phyloP scores from a whole-genome alignment of 2,888 invertebrate species.

The Eurois occulta region DNA sequence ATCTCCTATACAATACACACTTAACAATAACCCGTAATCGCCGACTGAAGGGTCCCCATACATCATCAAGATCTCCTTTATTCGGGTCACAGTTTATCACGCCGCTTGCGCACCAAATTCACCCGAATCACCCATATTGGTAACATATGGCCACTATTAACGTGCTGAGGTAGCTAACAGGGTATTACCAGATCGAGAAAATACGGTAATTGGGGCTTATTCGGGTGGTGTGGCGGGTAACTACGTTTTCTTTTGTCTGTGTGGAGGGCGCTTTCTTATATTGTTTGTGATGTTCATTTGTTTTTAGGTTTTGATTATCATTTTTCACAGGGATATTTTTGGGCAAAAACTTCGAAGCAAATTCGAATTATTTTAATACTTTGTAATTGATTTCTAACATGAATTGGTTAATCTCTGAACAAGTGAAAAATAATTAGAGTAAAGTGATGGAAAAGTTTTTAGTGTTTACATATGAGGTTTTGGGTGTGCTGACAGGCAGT shows the following conservation, averaged over 20 bases:
- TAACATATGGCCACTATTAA: constrained; percentile 64
- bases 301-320: constrained; percentile 8
- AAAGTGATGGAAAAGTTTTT: not conserved
- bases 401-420: not conserved
- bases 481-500: not conserved
- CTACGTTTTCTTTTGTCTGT: constrained; percentile 56
- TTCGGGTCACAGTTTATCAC: constrained; percentile 66
- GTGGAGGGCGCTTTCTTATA: constrained; percentile 35
- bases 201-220: constrained; percentile 65
- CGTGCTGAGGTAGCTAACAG: constrained; percentile 56
- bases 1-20: not conserved
- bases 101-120: constrained; percentile 48
- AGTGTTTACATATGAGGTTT: not conserved
- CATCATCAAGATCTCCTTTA: constrained; percentile 46
- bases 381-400: not conserved
- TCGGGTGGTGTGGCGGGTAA: constrained; percentile 26
- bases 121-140: constrained; percentile 65
- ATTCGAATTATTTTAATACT: too few relatives aligned
- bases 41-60: constrained; percentile 22
- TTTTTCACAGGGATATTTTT: not conserved
- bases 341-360: not conserved
- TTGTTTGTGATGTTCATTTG: constrained; percentile 44
- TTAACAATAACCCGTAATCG: constrained; percentile 21
- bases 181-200: constrained; percentile 57
- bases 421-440: not conserved